Base-by-base conservation (phyloP, 2,113 vertebrate genomes). In the Paracanthobrama guichenoti region DNA sequence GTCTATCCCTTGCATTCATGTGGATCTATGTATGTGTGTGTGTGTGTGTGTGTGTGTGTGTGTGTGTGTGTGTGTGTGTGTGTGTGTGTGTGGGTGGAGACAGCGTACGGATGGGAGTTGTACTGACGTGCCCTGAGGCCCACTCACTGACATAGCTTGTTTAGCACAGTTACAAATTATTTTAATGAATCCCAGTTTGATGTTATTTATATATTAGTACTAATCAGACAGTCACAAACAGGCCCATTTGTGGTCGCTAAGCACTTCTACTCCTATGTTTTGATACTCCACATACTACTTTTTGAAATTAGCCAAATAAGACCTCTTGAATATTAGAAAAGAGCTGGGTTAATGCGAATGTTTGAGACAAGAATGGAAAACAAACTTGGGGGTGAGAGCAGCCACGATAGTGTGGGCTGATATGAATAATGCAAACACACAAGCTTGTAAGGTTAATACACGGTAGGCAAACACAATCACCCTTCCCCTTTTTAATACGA, bases 161-260 rank as follows among this genome's bases (percentile, higher is more conserved):
- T 87, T 86, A 86, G 79, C 44, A 76, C 64, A 79, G 69, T 88
- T 88, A 84, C 50, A 83, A 88, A 88, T 86, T 67, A 81, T 76
- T 87, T 87, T 84, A 87, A 83, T 88, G 85, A 89, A 86, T 85
- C 59, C 69, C 76, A 72, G 60, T 71, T 87, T 86, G 82, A 85
- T 81, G 83, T 82, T 86, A 82, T 87, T 79, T 83, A 76, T 50
- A 50, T 55, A 18, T 72, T 86, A 85, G 72, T 79, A 84, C 82
- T 84, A 85, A 86, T 87, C 44, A 87, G 72, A 69, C 66, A 71
- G 66, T 60, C 72, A 50, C 83, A 75, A 81, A 88, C 53, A 26
- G 28, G 24, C 71, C 64, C 22, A 57, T 81, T 86, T 84, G 78
- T 22, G 48, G 48, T 26, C 62, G 28, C 77, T 57, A 81, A 55